Base-by-base conservation (phyloP, 2,888 invertebrate genomes). In the Taenaris catops region DNA sequence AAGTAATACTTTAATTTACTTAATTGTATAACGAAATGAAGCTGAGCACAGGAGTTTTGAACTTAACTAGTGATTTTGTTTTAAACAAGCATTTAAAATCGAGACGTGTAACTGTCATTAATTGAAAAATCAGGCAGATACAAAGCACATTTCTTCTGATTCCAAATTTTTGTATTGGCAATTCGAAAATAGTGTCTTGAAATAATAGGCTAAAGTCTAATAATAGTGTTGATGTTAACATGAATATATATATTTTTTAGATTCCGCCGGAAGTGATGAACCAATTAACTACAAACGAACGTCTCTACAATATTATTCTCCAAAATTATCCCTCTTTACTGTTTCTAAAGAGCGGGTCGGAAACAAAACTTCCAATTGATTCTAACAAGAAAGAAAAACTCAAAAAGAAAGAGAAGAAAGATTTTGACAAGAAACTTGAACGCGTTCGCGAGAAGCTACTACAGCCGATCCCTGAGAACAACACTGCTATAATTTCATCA, bases 291-390 rank as follows among this genome's bases (percentile, higher is more conserved):
- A 68, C 89, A 23, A 93, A 93, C 55, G 91, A 90, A 41, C 88
- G 89, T 27, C 72, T 93, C 3, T 93, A 92, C 68, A 91, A 90
- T 43, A 90, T 93, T 5, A 91, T 93, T 38, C 67, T 93, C 45
- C 91, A 92, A 60, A 93, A 93, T 56, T 93, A 93, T 62, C 93
- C 93, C 2, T 91, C 91, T 34, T 63, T 93, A 18, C 61, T 93
- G 34, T 78, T 89, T 21, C 87, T 91, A 46, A 83, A 91, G 53
- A 91, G 91, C 53, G 81, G 86, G 29, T 92, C 92, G 0, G 92
- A 92, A 49, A 90, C 90, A 32, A 90, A 89, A 44, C 60, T 92
- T 1, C 71, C 86, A 0, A 64, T 68, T 0, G 81, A 76, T 34
- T 59, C 73, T 6, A 42, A 64, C 4, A 70, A 38, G 34, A 68